Evolutionary conservation across 2,113 vertebrate genomes (phyloP).

Genomic region (Anoplopoma fimbria): DNA sequence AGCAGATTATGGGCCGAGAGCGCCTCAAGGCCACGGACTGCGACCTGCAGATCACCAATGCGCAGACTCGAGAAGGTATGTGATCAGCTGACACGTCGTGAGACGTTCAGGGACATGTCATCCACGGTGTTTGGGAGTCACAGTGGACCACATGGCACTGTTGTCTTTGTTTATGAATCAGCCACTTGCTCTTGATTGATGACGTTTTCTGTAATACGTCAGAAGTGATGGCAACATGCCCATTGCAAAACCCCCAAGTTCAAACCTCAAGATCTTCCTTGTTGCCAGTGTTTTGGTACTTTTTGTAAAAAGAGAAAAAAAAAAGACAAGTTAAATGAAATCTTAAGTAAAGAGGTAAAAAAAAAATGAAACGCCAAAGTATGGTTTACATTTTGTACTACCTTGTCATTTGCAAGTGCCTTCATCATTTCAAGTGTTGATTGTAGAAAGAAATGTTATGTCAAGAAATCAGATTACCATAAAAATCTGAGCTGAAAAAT

Average conservation of each 20-base stretch:
- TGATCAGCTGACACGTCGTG: conserved; percentile 1
- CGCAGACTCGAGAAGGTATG: conserved; percentile 97
- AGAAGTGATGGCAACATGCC: background rate
- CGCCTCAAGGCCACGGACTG: conserved; percentile 97
- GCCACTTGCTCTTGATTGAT: accelerated
- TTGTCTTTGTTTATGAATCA: background rate
- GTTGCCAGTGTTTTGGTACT: too few species aligned
- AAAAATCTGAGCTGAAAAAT: background rate
- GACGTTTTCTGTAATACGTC: background rate
- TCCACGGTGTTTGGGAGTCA: accelerated
- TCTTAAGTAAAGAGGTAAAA: too few species aligned
- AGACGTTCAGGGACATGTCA: background rate
- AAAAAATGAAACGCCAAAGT: too few species aligned
- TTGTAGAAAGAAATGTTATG: too few species aligned
- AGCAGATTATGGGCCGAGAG: conserved; percentile 97
- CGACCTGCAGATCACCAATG: conserved; percentile 98
- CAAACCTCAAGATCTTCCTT: too few species aligned
- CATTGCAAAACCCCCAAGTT: too few species aligned
- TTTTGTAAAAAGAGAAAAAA: too few species aligned
- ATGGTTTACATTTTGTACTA: too few species aligned
- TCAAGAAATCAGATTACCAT: background rate
- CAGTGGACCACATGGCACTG: background rate
- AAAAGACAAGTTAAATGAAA: too few species aligned
- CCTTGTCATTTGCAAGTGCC: too few species aligned
- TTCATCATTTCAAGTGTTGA: too few species aligned